Base-by-base conservation (phyloP, 2,888 invertebrate species). In the Pyrrhia umbra region DNA sequence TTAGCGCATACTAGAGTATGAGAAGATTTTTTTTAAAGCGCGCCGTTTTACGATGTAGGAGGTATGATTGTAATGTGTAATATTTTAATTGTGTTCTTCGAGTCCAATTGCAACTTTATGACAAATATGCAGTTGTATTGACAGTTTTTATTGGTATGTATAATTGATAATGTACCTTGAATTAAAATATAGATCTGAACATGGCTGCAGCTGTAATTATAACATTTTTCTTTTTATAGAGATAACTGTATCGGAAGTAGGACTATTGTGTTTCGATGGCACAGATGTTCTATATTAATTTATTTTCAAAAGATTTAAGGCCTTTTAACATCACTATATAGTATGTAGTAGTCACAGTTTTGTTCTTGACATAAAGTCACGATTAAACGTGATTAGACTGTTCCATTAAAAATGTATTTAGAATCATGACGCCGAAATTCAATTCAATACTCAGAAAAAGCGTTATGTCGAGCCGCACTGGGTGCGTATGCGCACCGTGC, bases 61-160 rank as follows among this genome's bases (percentile, higher is more conserved):
- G 68, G 77, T 75, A 87, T 83, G 83, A 66, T 46, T 10, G 71
- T 69, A 78, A 84, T 84, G 85, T 79, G 70, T 68, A 67, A 81
- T 81, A 80, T 82, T 79, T 77, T 82, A 85, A 85, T 83, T 82
- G 78, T 81, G 64, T 79, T 81, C 75, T 56, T 65, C 43, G 57
- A 63, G 39, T 59, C 16, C 52, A 64, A 65, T 51, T 37, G 62
- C 47, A 57, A 74, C 69, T 65, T 76, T 82, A 75, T 68, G 57
- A 55, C 62, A 67, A 68, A 65, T 65, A 63, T 71, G 71, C 51
- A 55, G 51, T 49, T 27, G 52, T 64, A 76, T 61, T 66, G 52
- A 49, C 39, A 50, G 43, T 67, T 77, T 77, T 64, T 77, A 73
- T 64, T 34, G 39, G 43, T 73, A 63, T 73, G n/a, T 65, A 47